phyloP scores from a whole-genome alignment of 1,140 invertebrate genomes.

The Hypsibius dujardini region DNA sequence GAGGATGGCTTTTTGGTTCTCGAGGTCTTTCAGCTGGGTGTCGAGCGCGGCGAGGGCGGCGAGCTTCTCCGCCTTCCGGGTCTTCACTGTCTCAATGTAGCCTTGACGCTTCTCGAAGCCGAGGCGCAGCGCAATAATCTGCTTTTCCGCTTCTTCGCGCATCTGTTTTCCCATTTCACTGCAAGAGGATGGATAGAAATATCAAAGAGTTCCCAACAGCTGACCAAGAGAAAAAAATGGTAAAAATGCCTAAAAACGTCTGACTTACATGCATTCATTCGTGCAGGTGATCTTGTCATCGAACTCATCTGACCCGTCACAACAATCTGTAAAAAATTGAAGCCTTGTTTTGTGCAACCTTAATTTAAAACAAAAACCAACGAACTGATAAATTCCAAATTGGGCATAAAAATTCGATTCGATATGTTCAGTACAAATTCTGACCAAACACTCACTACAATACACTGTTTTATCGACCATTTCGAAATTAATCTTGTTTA shows the following conservation, averaged over 20 bases:
- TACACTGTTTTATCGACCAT: too few relatives aligned
- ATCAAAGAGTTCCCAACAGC: conserved; percentile 22
- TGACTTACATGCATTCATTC: conserved; percentile 41
- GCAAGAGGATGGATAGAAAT: too few relatives aligned
- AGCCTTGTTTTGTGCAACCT: too few relatives aligned
- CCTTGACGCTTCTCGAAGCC: conserved; percentile 58
- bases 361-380: not conserved
- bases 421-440: too few relatives aligned
- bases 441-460: too few relatives aligned
- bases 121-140: conserved; percentile 51
- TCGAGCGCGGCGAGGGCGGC: conserved; percentile 23
- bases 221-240: too few relatives aligned
- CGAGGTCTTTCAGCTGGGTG: conserved; percentile 26
- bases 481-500: not conserved
- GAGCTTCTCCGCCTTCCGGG: conserved; percentile 35
- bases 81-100: conserved; percentile 54
- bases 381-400: too few relatives aligned
- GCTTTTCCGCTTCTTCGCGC: conserved; percentile 49
- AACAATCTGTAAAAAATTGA: conserved; percentile 53
- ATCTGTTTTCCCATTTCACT: conserved; percentile 61
- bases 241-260: too few relatives aligned
- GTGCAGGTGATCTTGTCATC: conserved; percentile 42
- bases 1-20: conserved; percentile 23
- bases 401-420: too few relatives aligned
- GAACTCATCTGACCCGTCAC: conserved; percentile 87